phyloP scores from a whole-genome alignment of 1,140 invertebrate genomes.

The Hyposmocoma kahamanoa region DNA sequence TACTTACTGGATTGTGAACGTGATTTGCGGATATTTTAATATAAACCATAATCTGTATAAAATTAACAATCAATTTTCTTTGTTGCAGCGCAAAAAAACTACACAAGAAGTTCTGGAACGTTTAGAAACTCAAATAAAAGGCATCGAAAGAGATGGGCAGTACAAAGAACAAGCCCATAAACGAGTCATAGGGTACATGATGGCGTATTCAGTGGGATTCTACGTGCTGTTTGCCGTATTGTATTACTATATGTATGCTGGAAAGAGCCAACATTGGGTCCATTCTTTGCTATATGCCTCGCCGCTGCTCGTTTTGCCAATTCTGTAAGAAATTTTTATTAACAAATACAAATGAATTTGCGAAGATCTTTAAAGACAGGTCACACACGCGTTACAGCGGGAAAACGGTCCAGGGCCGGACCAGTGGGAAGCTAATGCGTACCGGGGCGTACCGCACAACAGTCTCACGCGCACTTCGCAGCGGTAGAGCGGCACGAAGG shows the following conservation, averaged over 20 bases:
- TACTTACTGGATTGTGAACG: too few species aligned
- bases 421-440: too few species aligned
- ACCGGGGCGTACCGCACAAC: too few species aligned
- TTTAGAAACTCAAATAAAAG: constrained; percentile 86
- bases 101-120: constrained; percentile 84
- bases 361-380: too few species aligned
- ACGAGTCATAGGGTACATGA: constrained; percentile 83
- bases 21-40: too few species aligned
- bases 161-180: constrained; percentile 87
- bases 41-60: too few species aligned
- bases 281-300: constrained; percentile 82
- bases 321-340: constrained; percentile 88
- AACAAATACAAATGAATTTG: too few species aligned
- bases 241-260: constrained; percentile 82
- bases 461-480: too few species aligned
- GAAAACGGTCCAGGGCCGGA: too few species aligned
- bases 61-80: too few species aligned
- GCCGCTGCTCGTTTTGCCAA: constrained; percentile 83
- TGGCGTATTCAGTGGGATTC: constrained; percentile 86
- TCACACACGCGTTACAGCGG: too few species aligned
- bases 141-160: constrained; percentile 85
- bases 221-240: constrained; percentile 84
- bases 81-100: constrained; percentile 84
- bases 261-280: constrained; percentile 65
- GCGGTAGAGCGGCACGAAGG: too few species aligned